Conservation (phyloP, 2,113 vertebrate genomes). For the Halichoerus grypus region DNA sequence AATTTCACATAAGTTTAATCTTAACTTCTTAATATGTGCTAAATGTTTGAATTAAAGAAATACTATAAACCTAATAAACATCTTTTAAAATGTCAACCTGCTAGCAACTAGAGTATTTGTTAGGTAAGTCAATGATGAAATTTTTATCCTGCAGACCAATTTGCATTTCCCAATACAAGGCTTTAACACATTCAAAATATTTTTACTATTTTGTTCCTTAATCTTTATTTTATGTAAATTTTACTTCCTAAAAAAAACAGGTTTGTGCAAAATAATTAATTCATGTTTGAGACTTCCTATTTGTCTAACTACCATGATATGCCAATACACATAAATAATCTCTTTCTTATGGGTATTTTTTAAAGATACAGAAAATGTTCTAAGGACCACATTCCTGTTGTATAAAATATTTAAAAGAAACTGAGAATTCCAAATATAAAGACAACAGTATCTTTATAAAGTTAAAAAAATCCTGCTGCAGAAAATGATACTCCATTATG, state of each 20-base stretch:
- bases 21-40: neutral
- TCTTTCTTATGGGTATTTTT: conserved; percentile 12
- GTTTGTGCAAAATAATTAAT: conserved; percentile 38
- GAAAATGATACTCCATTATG: conserved; percentile 21
- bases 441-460: neutral
- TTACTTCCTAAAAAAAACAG: neutral
- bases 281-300: conserved; percentile 9
- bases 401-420: conserved; percentile 32
- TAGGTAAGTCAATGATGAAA: neutral
- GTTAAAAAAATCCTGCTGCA: conserved; percentile 8
- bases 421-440: conserved; percentile 21
- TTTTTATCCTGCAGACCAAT: neutral
- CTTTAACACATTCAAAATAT: conserved; percentile 5
- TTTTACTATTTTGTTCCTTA: conserved; percentile 25
- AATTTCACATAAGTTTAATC: neutral
- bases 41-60: neutral
- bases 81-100: conserved; percentile 10
- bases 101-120: neutral
- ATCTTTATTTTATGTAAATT: conserved; percentile 10
- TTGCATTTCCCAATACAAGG: neutral
- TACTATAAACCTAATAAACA: conserved; percentile 33
- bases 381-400: neutral
- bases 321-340: neutral
- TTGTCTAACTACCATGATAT: neutral
- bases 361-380: conserved; percentile 45